phyloP scores from a whole-genome alignment of 1,140 invertebrate genomes.

The Macrobrachium rosenbergii region DNA sequence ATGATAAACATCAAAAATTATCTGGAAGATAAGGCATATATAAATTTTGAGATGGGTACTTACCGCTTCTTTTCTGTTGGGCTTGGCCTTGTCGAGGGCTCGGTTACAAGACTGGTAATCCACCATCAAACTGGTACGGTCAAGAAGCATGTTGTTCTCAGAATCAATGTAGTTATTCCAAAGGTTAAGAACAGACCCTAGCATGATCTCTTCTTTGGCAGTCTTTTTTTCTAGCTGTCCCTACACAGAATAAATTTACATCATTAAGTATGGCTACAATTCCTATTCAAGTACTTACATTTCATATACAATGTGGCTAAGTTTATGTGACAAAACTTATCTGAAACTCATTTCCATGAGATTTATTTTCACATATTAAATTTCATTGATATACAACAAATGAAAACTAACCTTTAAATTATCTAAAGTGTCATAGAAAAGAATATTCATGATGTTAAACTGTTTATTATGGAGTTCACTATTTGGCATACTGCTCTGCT shows the following conservation, averaged over 20 bases:
- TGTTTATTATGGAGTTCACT: conserved; percentile 39
- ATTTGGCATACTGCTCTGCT: conserved; percentile 41
- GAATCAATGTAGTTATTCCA: conserved; percentile 70
- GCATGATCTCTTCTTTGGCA: conserved; percentile 70
- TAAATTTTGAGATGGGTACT: conserved; percentile 65
- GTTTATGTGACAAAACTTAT: too few species aligned
- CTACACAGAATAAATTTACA: conserved; percentile 66
- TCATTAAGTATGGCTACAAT: not conserved
- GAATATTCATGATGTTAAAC: conserved; percentile 45
- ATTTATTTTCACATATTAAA: too few species aligned
- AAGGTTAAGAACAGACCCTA: conserved; percentile 70
- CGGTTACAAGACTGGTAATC: conserved; percentile 72
- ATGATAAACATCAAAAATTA: not conserved
- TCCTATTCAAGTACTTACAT: not conserved
- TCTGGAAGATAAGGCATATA: not conserved
- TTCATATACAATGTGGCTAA: too few species aligned
- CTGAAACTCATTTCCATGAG: too few species aligned
- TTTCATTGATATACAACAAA: not conserved
- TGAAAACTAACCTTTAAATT: conserved; percentile 35
- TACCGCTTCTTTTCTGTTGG: conserved; percentile 70
- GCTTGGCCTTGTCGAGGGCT: conserved; percentile 71
- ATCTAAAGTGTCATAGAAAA: conserved; percentile 44
- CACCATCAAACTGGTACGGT: conserved; percentile 71
- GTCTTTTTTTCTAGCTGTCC: conserved; percentile 70
- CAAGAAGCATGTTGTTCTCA: conserved; percentile 71